Base-by-base conservation (phyloP, 2,888 invertebrate species). In the Hemaris fuciformis region DNA sequence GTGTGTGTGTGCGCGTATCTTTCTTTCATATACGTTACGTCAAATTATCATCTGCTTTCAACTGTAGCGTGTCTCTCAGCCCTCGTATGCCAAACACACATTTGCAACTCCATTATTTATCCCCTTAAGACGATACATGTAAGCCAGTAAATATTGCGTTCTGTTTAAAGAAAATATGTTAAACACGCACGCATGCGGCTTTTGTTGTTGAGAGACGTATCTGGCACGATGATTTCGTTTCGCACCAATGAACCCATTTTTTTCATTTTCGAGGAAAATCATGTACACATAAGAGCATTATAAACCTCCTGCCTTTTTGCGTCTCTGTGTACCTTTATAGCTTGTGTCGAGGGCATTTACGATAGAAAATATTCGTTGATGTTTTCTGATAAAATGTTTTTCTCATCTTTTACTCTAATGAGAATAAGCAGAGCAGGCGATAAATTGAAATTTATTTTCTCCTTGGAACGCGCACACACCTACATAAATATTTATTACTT, bases 201-300 rank as follows among this genome's bases (percentile, higher is more conserved):
- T 88, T 89, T 86, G 87, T 87, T 86, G 82, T 81, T 82, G 81
- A 81, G 77, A 83, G 85, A 87, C 84, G 85, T 85, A 86, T 88
- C 85, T 85, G 82, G 78, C 68, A 83, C 80, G 85, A 85, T 86
- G 87, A 88, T 89, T 89, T 85, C 77, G 77, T 86, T 87, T 81
- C 88, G 80, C 85, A 65, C 83, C 88, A 85, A 84, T 85, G 86
- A 89, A 85, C 85, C 85, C 85, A 85, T 88, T 88, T 87, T 87
- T 84, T 80, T 79, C 80, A 83, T 84, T 87, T 84, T 80, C 73
- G 74, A 79, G 74, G 74, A 81, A 83, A 85, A 85, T 84, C 85
- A 85, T 79, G 80, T 77, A 74, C 15, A 69, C 74, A 78, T 83
- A 84, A 83, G 80, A 84, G 80, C 83, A 86, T 88, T 88, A 87